Percentiles rank a stretch among this genome's conserved stretches.
phyloP scores from a whole-genome alignment of 1,140 invertebrate species.

The Magallana angulata region DNA sequence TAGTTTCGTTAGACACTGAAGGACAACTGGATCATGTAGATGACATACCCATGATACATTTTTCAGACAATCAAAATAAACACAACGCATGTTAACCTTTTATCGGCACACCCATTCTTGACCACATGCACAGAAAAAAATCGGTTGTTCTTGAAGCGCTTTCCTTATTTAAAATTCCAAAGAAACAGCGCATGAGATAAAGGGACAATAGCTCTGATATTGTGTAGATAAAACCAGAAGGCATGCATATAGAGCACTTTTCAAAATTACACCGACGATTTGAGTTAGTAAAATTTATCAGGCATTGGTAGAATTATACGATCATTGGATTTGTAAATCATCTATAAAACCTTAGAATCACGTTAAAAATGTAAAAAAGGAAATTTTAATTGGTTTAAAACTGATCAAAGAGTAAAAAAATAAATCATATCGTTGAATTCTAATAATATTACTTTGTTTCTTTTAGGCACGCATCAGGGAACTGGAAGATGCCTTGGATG shows the following conservation, averaged over 20 bases:
- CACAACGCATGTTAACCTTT: not conserved
- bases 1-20: conserved; percentile 1
- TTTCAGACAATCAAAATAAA: not conserved
- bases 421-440: too few relatives aligned
- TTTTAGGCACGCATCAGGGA: conserved; percentile 76
- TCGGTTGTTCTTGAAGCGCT: too few relatives aligned
- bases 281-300: too few relatives aligned
- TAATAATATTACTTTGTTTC: not conserved
- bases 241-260: not conserved
- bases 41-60: not conserved
- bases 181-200: too few relatives aligned
- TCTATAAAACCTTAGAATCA: too few relatives aligned
- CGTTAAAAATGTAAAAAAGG: too few relatives aligned
- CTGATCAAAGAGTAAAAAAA: too few relatives aligned
- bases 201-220: too few relatives aligned
- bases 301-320: too few relatives aligned
- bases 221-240: not conserved
- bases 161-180: too few relatives aligned
- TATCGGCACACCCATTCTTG: not conserved
- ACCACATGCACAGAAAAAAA: not conserved
- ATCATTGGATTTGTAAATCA: too few relatives aligned
- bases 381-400: too few relatives aligned
- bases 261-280: not conserved
- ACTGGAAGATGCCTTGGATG: conserved; percentile 78
- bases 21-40: not conserved